phyloP scores from a whole-genome alignment of 2,797 vertebrate species.

The Luscinia luscinia region DNA sequence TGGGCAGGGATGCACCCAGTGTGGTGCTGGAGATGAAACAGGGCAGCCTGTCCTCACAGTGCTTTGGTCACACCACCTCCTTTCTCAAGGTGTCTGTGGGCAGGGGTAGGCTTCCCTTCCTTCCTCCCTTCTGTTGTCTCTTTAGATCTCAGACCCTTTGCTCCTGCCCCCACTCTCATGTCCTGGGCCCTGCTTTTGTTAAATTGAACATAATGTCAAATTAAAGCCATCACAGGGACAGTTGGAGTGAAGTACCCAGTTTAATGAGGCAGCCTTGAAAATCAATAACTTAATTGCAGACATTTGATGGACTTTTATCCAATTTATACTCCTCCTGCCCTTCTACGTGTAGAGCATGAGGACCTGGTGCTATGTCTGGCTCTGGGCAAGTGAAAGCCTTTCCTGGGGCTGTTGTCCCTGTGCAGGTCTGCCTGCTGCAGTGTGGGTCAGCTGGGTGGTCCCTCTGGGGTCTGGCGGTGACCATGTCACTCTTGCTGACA shows the following conservation, averaged over 20 bases:
- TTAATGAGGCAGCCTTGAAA: slow-evolving; percentile 79
- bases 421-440: not conserved
- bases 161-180: slow-evolving; percentile 65
- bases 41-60: not conserved
- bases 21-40: not conserved
- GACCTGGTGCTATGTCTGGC: slow-evolving; percentile 25
- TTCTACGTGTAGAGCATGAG: slow-evolving; percentile 73
- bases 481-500: not conserved
- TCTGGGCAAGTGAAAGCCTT: not conserved
- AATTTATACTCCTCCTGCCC: slow-evolving; percentile 75
- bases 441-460: not conserved
- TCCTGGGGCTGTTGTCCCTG: not conserved
- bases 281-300: slow-evolving; percentile 83
- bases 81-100: not conserved
- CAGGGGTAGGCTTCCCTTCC: not conserved
- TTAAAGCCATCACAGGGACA: slow-evolving; percentile 75
- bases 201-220: slow-evolving; percentile 81
- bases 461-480: not conserved
- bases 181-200: slow-evolving; percentile 65
- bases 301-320: slow-evolving; percentile 80
- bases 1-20: not conserved
- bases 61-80: not conserved
- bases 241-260: slow-evolving; percentile 70
- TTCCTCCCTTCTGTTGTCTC: not conserved
- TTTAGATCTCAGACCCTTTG: slow-evolving; percentile 39